Evolutionary conservation across 1,140 invertebrate species (phyloP).

Genomic region (Neuroterus valhalla): DNA sequence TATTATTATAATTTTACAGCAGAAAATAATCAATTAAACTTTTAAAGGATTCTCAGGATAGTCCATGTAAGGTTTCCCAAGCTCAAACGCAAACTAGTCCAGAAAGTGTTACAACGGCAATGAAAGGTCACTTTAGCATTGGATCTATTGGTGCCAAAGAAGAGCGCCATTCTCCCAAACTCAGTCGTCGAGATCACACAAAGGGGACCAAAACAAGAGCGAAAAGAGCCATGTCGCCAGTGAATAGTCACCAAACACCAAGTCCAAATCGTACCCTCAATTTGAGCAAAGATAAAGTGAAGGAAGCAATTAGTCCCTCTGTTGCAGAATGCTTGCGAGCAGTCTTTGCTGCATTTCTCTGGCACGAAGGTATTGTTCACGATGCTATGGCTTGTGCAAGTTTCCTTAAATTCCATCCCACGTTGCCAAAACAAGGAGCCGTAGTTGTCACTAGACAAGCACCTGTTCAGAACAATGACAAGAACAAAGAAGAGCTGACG

Average conservation of each 20-base stretch:
- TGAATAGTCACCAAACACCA: slow-evolving; percentile 69
- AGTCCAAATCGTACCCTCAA: slow-evolving; percentile 63
- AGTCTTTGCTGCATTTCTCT: slow-evolving; percentile 96
- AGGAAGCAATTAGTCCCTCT: slow-evolving; percentile 92
- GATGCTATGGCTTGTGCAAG: slow-evolving; percentile 98
- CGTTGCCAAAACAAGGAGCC: slow-evolving; percentile 87
- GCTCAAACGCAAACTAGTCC: slow-evolving; percentile 87
- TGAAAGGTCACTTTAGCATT: slow-evolving; percentile 80
- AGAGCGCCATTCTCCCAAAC: slow-evolving; percentile 79
- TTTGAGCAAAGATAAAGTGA: slow-evolving; percentile 75
- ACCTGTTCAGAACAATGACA: slow-evolving; percentile 65
- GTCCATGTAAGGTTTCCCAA: slow-evolving; percentile 78
- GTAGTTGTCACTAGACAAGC: slow-evolving; percentile 80
- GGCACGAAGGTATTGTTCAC: slow-evolving; percentile 98
- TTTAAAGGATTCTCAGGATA: slow-evolving; percentile 69
- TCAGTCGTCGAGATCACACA: slow-evolving; percentile 77
- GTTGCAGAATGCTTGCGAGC: slow-evolving; percentile 94
- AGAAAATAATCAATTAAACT: slow-evolving; percentile 7
- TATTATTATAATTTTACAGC: slow-evolving; percentile 2
- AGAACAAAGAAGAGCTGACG: slow-evolving; percentile 72
- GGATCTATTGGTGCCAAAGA: slow-evolving; percentile 76
- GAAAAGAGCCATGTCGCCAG: slow-evolving; percentile 81
- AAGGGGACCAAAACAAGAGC: slow-evolving; percentile 72
- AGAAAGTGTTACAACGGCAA: slow-evolving; percentile 75
- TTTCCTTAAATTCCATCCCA: slow-evolving; percentile 96